Evolutionary conservation across 2,888 invertebrate species (phyloP).

Genomic region (Antheraea yamamai): DNA sequence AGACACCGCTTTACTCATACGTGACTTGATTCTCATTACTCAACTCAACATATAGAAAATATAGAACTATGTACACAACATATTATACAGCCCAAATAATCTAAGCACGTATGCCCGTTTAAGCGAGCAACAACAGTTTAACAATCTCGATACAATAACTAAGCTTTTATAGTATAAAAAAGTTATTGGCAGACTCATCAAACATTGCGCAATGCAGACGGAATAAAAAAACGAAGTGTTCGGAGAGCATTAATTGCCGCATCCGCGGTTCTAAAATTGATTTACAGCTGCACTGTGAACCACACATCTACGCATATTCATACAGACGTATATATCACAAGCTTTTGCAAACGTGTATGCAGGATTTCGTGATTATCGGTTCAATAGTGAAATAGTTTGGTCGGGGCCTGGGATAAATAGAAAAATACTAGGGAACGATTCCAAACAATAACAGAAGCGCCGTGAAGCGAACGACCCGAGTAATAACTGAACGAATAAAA

Average conservation of each 20-base stretch:
- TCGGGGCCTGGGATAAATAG: no score
- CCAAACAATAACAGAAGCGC: not conserved
- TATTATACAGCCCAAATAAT: not conserved
- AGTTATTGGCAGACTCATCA: constrained; percentile 3
- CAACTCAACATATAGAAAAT: not conserved
- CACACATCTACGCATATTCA: not conserved
- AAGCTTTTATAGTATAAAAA: not conserved
- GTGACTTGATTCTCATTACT: not conserved
- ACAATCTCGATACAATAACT: constrained; percentile 1
- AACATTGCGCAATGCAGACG: constrained; percentile 10
- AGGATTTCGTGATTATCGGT: no score
- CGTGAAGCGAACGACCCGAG: not conserved
- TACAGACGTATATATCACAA: not conserved
- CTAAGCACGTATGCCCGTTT: not conserved
- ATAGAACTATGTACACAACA: not conserved
- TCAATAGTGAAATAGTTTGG: no score
- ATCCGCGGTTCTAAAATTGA: constrained; percentile 26
- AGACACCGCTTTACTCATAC: not conserved
- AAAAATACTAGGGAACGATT: not conserved
- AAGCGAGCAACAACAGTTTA: not conserved
- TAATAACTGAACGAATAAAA: constrained; percentile 8
- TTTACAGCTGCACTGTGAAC: constrained; percentile 22
- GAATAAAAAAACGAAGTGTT: constrained; percentile 24
- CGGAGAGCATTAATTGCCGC: constrained; percentile 26
- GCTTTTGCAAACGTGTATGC: no score